These are phyloP conservation scores for Iguana delicatissima DNA, from an alignment of 2,797 vertebrate species.

Conservation along the genomic window DNA sequence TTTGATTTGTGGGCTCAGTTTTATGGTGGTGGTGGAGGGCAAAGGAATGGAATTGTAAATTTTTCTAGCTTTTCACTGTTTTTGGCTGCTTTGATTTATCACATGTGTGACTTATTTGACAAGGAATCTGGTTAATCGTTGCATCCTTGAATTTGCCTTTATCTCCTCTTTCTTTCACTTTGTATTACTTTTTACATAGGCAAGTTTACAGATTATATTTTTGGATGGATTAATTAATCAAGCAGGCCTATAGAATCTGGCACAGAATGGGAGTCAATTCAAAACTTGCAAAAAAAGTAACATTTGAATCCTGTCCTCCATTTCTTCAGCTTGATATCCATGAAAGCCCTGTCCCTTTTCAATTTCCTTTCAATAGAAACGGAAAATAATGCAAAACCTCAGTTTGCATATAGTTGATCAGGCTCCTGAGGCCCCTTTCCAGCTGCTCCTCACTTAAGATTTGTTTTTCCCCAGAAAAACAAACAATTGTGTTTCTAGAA, in stretches of 20 bases:
- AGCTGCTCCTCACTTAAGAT: no score
- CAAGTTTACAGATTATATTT: slow-evolving; percentile 6
- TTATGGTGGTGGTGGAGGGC: not conserved
- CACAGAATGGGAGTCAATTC: not conserved
- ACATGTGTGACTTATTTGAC: slow-evolving; percentile 25
- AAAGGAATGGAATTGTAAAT: not conserved
- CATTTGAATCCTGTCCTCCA: not conserved
- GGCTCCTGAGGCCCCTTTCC: no score
- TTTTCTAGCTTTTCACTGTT: not conserved
- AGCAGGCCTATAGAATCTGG: slow-evolving; percentile 25
- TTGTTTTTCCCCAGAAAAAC: no score
- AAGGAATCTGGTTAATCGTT: slow-evolving; percentile 27
- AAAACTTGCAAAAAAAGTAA: slow-evolving; percentile 20
- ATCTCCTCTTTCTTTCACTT: not conserved
- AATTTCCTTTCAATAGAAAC: not conserved
- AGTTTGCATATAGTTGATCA: no score
- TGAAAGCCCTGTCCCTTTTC: not conserved
- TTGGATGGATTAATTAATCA: slow-evolving; percentile 25
- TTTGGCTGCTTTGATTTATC: slow-evolving; percentile 52
- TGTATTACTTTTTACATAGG: slow-evolving; percentile 30
- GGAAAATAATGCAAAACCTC: no score
- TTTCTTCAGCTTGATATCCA: slow-evolving; percentile 8
- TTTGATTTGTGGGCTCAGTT: slow-evolving; percentile 29
- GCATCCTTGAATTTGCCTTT: slow-evolving; percentile 24
- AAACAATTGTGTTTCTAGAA: no score